Evolutionary conservation across 2,888 invertebrate genomes (phyloP), one percentile per base, ranked within the genome.

Genomic region (Mimumesa dahlbomi): DNA sequence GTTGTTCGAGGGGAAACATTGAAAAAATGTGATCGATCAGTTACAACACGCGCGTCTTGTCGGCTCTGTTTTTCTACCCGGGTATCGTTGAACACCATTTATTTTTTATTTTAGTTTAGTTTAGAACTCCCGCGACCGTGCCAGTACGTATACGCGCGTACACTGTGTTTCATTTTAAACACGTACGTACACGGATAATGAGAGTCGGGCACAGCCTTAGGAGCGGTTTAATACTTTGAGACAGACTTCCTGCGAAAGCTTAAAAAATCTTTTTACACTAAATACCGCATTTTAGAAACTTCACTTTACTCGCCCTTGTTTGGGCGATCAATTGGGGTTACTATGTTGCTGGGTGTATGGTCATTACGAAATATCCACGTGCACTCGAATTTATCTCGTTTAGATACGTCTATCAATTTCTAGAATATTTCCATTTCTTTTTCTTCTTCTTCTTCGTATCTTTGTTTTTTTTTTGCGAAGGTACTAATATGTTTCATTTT

Each of bases 171-270:
- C n/a, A n/a, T n/a, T n/a, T n/a, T n/a, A n/a, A 4, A 2, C 9
- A n/a, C 40, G 1, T 16, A 40, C 9, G 9, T 54, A 45, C 56
- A 52, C 46, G 54, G 48, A 52, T 45, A 40, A 16, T 21, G 56
- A 69, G 49, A 52, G 45, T 71, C 63, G 59, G 29, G 66, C 65
- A 62, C 63, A 66, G 68, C 52, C 65, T 68, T 59, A 53, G n/a
- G 62, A 63, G 76, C 45, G 57, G n/a, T n/a, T 62, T 76, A 78
- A 81, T 82, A 82, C 63, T 76, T 81, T 62, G 52, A 66, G 52
- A 73, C 65, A 70, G 66, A 66, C 66, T 69, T 73, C 57, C 63
- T 61, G 73, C 63, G 77, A 73, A 67, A 75, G 81, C 72, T 78
- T 72, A 72, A 67, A 82, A 70, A 75, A 79, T 52, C 48, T 63